A percentile compares a stretch with the other conserved stretches of the same genome.
Evolutionary conservation across 2,113 vertebrate species (phyloP).

Genomic region (Canis aureus): DNA sequence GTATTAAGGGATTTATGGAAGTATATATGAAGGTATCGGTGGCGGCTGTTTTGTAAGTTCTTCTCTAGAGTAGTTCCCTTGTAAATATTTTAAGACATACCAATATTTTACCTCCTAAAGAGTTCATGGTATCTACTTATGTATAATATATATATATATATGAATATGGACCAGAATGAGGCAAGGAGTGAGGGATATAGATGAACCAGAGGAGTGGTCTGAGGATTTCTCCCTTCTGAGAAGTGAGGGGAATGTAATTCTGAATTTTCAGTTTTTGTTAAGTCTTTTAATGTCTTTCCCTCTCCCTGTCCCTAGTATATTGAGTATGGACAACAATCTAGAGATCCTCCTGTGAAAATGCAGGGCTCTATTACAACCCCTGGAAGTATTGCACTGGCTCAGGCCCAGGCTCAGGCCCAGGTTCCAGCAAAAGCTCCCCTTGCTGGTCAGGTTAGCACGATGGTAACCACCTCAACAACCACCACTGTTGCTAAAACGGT

Average conservation of each 20-base stretch:
- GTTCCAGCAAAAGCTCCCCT: slow-evolving; percentile 94
- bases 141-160: background rate
- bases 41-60: background rate
- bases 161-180: background rate
- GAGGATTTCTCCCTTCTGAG: background rate
- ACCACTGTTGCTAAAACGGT: slow-evolving; percentile 97
- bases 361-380: slow-evolving; percentile 99
- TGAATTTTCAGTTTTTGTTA: slow-evolving; percentile 19
- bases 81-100: background rate
- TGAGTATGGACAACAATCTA: slow-evolving; percentile 98
- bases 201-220: background rate
- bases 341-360: slow-evolving; percentile 99
- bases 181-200: background rate
- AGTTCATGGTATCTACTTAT: background rate
- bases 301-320: slow-evolving; percentile 91
- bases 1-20: background rate
- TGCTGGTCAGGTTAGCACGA: slow-evolving; percentile 95
- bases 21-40: background rate
- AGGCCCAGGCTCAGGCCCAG: slow-evolving; percentile 93
- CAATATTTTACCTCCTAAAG: background rate
- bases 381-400: slow-evolving; percentile 95
- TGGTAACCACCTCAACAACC: slow-evolving; percentile 96
- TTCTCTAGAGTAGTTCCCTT: background rate
- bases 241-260: background rate
- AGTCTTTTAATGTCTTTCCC: slow-evolving; percentile 45